phyloP scores from a whole-genome alignment of 2,113 vertebrate species.

The Lampris incognitus region DNA sequence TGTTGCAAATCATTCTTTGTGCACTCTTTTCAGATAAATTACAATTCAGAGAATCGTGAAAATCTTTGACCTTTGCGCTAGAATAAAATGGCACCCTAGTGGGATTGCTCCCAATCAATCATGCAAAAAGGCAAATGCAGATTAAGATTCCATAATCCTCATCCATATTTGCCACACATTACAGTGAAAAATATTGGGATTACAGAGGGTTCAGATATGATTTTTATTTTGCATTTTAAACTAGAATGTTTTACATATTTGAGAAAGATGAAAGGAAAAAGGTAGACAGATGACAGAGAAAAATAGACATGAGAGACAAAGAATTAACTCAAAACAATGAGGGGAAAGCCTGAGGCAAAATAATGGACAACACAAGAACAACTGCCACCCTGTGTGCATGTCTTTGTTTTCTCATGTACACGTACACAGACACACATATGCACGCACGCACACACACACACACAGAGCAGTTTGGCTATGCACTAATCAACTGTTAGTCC shows the following conservation, averaged over 20 bases:
- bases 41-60: slow-evolving; percentile 31
- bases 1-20: not conserved
- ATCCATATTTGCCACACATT: slow-evolving; percentile 57
- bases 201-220: slow-evolving; percentile 17
- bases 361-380: no score
- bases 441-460: not conserved
- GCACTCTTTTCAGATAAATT: slow-evolving; percentile 2
- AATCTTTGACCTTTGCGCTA: slow-evolving; percentile 29
- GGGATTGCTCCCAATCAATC: not conserved
- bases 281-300: not conserved
- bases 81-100: slow-evolving; percentile 18
- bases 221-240: not conserved
- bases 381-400: not conserved
- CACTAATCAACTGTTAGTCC: slow-evolving; percentile 51
- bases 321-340: no score
- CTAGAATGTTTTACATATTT: slow-evolving; percentile 30
- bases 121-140: slow-evolving; percentile 45
- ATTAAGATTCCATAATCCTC: slow-evolving; percentile 66
- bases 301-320: not conserved
- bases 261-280: slow-evolving; percentile 1
- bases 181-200: slow-evolving; percentile 45
- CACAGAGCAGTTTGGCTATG: slow-evolving; percentile 1
- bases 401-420: not conserved
- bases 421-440: slow-evolving; percentile 5
- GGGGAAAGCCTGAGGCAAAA: no score